Conservation (phyloP, 2,888 invertebrate species). For the Sthenelais limicola region DNA sequence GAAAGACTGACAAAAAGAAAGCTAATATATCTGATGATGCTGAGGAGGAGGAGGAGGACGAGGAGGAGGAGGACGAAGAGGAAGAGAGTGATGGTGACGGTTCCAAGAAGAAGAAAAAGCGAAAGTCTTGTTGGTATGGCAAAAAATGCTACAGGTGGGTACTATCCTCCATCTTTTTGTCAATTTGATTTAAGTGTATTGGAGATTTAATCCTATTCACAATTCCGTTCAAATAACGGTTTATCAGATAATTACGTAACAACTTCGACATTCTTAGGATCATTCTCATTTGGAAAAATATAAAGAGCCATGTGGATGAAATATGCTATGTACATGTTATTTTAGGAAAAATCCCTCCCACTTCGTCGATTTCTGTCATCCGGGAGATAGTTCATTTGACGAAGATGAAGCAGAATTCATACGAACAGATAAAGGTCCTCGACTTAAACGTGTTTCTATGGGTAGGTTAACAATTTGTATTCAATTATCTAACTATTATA, state of each 20-base stretch:
- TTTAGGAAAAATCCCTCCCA: slow-evolving; percentile 68
- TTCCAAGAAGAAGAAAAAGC: slow-evolving; percentile 43
- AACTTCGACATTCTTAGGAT: too few species aligned
- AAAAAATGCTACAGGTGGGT: slow-evolving; percentile 65
- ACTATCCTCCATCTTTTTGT: too few species aligned
- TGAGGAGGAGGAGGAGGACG: slow-evolving; percentile 47
- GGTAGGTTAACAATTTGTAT: neutral
- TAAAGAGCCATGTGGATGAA: too few species aligned
- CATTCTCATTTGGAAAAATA: too few species aligned
- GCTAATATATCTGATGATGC: slow-evolving; percentile 44
- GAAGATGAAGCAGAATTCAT: slow-evolving; percentile 50
- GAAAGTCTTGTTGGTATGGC: slow-evolving; percentile 59
- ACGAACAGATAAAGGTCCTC: slow-evolving; percentile 28
- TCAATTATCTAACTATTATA: neutral
- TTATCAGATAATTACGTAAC: too few species aligned
- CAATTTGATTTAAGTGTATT: too few species aligned
- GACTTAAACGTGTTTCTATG: slow-evolving; percentile 27
- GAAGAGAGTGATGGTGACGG: slow-evolving; percentile 46
- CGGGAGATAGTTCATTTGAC: slow-evolving; percentile 64
- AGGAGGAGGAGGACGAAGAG: slow-evolving; percentile 46
- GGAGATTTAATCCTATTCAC: too few species aligned
- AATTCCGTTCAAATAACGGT: too few species aligned
- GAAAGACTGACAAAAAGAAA: neutral
- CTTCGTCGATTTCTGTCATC: slow-evolving; percentile 66
- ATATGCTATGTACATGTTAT: too few species aligned